Base-by-base conservation (phyloP, 2,797 vertebrate species). In the Sebastes oblongus region DNA sequence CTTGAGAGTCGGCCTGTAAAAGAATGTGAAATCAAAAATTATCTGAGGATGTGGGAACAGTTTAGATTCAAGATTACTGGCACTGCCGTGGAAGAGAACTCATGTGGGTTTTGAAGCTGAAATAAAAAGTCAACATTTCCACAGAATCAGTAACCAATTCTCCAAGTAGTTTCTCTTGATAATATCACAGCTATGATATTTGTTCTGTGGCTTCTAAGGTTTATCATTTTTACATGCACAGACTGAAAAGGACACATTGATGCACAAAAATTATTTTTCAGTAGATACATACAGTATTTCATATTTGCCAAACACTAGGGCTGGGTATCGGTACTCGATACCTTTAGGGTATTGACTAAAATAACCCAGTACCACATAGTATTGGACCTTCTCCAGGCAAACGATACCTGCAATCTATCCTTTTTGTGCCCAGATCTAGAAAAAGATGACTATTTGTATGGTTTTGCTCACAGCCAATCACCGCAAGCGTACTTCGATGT, bases 11-110 rank as follows among this genome's bases (percentile, higher is more conserved):
- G 55, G 54, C n/a, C 52, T 69, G 24, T 14, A 50, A 27, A 58
- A 59, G 62, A 64, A 81, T 56, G 13, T 36, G 56, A 75, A 79
- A 76, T 72, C 32, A 80, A 61, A 68, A 25, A 39, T 60, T 59
- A 67, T 69, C 50, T 39, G 64, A 73, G 72, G 46, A 67, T 52
- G 75, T 27, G 27, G 42, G 54, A 77, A 46, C 59, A 72, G 65
- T 67, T 85, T 71, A 75, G 50, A 58, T 60, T 75, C 24, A 66
- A 65, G 68, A 66, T 66, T 65, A 55, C 27, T 29, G 54, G 16
- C 64, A 27, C 67, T 25, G 75, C 68, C 52, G 59, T 16, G 70
- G 36, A 77, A 69, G 58, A 54, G 62, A 82, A 61, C 64, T 66
- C 80, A 56, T 34, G 54, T 50, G 75, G 42, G 30, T 54, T 60